Base-by-base conservation (phyloP, 64 coral and sea anemone species). In the Montipora sp. region DNA sequence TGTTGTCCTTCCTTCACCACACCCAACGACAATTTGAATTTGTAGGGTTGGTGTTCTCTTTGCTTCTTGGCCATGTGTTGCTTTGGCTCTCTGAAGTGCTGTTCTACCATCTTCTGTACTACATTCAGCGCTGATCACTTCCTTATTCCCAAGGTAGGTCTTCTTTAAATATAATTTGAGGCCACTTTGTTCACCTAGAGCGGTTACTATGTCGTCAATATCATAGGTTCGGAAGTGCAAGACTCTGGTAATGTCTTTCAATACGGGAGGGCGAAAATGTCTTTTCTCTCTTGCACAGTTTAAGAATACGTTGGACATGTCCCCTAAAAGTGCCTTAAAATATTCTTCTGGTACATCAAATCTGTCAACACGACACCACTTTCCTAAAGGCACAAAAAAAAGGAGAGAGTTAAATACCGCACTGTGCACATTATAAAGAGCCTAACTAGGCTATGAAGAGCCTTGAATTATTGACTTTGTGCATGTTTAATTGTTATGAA, bases 181-280 rank as follows among this genome's bases (percentile, higher is more conserved):
- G 20, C 20, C 18, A 15, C 51, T 70, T 87, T 53, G 60, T 53
- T 88, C 10, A 79, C 61, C 63, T 18, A 93, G 71, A 65, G 84
- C 83, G 63, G 48, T 7, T 80, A 80, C 51, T 51, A 93, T 57
- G 5, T 93, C 92, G 19, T 88, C 47, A 16, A 88, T 45, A 36
- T 79, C 47, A 88, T 70, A 78, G 76, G 27, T 59, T 53, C 76
- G 45, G 60, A 60, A 93, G 66, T 78, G 48, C n/a, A 88, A 67
- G 48, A 84, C 75, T 20, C 5, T 88, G 19, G 76, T 65, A 8
- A 20, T 78, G 55, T 93, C 92, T 51, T 55, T 87, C 72, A 48
- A 93, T 72, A 93, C 92, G n/a, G 84, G 84, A 61, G 83, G 77
- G 13, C 22, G 92, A 16, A 79, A 88, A 68, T 93, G 84, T 21